Evolutionary conservation across 53 echinoderm and acorn worm genomes (phyloP), one percentile per base, ranked within the genome.

Genomic region (Henricia sp.): DNA sequence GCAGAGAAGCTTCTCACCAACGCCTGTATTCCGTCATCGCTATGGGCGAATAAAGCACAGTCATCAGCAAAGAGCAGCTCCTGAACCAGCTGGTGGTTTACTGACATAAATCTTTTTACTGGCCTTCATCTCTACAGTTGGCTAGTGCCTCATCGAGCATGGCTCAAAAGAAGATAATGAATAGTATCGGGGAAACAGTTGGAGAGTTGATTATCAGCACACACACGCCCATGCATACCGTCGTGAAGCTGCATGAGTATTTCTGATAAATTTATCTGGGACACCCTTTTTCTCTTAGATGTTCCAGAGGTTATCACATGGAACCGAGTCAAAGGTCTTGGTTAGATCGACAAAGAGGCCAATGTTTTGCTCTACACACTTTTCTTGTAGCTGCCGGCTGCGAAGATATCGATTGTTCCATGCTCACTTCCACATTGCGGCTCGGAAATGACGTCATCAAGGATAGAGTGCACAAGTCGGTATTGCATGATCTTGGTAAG

Each of bases 351-450:
- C 77, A 77, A 67, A 87, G 17, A 87, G 54, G 50, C 33, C 34
- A 11, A 26, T 33, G 16, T 59, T 65, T 56, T 88, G 88, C 28
- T 82, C 88, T 12, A 17, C 36, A 39, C 75, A 74, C 37, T 68
- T 85, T 42, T 72, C 73, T 42, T 85, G 85, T 21, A 85, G 27
- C 33, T 85, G 85, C 21, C 85, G 67, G 82, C 67, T 37, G 67
- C 46, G 19, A 82, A 29, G 50, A 66, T 50, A 25, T 82, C 82
- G 30, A 33, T 50, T 24, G 82, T 82, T 10, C 67, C 50, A 32
- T 67, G 33, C 9, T 67, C 67, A 50, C 37, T 48, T 29, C 82
- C 82, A 46, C 82, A 82, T 19, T 82, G 82, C 28, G 50, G 50
- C 34, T 82, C 82, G 1, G 82, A 67, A 17, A 67, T 33, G 4